These are phyloP conservation scores for Abscondita cerata DNA, from an alignment of 2,888 invertebrate genomes.

Conservation along the genomic window DNA sequence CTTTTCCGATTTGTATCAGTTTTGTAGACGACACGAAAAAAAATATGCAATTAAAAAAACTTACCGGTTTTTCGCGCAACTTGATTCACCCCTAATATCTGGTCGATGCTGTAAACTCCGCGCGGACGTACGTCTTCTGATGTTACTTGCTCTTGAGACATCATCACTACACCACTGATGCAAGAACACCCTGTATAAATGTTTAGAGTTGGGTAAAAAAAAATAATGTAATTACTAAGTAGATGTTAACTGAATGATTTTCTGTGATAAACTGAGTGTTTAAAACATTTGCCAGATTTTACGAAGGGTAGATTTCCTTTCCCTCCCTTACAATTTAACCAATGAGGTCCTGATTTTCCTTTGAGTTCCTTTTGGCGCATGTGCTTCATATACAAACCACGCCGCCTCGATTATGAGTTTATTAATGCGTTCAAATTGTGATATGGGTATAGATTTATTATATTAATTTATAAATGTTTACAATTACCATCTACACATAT, in stretches of 20 bases:
- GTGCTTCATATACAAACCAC: slow-evolving; percentile 48
- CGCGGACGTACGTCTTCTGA: slow-evolving; percentile 53
- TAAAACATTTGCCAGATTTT: slow-evolving; percentile 44
- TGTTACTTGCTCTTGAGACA: slow-evolving; percentile 44
- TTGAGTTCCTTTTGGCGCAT: slow-evolving; percentile 41
- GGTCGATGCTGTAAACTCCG: slow-evolving; percentile 59
- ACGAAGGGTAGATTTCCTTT: slow-evolving; percentile 35
- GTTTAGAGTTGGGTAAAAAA: not conserved
- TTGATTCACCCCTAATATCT: slow-evolving; percentile 56
- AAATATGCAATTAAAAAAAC: too few species aligned
- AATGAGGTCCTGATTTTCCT: slow-evolving; percentile 24
- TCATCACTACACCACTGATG: slow-evolving; percentile 33
- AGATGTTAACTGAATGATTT: slow-evolving; percentile 24
- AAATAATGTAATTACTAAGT: not conserved
- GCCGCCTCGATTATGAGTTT: slow-evolving; percentile 49
- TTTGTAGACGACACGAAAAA: too few species aligned
- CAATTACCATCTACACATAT: slow-evolving; percentile 44
- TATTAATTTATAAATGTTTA: slow-evolving; percentile 45
- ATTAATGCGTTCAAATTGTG: slow-evolving; percentile 45
- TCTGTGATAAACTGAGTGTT: slow-evolving; percentile 45
- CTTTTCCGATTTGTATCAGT: slow-evolving; percentile 29
- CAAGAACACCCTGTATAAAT: not conserved
- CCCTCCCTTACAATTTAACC: slow-evolving; percentile 28
- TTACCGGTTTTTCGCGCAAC: slow-evolving; percentile 48
- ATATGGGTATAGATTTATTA: slow-evolving; percentile 42